Base-by-base conservation (phyloP, 2,888 invertebrate genomes). In the Aphodius sticticus region DNA sequence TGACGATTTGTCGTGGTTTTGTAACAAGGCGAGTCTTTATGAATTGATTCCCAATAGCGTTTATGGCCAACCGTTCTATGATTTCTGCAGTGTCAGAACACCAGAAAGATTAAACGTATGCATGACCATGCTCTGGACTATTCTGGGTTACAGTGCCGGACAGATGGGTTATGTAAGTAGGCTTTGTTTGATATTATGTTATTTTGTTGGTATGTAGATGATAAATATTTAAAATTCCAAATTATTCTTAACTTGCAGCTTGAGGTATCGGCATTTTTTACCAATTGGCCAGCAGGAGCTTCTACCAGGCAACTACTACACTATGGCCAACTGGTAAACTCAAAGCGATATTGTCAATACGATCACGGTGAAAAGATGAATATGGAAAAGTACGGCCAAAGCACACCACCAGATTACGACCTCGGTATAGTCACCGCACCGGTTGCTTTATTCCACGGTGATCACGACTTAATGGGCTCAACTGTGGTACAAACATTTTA, bases 351-450 rank as follows among this genome's bases (percentile, higher is more conserved):
- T 70, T 70, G 16, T 70, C 14, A 14, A 14, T 81, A 74, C 69
- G 81, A 81, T 70, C 72, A 78, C 71, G 81, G 81, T 15, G 16
- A 12, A n/a, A 36, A 35, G 36, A 37, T 77, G 71, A 81, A 81
- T 69, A 6, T 81, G 15, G 7, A 36, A 69, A 76, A 26, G 38
- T 81, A 81, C 53, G 78, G 80, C 14, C 78, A 81, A 69, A 6
- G 16, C 15, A 70, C 78, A 14, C 80, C 81, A 12, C 81, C 81
- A 12, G 14, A 69, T 9, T 81, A 81, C 69, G 71, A 78, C 69
- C 77, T 81, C 12, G 69, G 72, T 36, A 76, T 78, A 7, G 76
- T 80, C 12, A 77, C 15, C 12, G 77, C 77, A 14, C 81, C 81
- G 14, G 80, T 80, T 26, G 81, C 78, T n/a, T 69, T 81, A 16